These are phyloP conservation scores for Edolisoma coerulescens DNA, from an alignment of 2,113 vertebrate genomes.

Conservation along the genomic window DNA sequence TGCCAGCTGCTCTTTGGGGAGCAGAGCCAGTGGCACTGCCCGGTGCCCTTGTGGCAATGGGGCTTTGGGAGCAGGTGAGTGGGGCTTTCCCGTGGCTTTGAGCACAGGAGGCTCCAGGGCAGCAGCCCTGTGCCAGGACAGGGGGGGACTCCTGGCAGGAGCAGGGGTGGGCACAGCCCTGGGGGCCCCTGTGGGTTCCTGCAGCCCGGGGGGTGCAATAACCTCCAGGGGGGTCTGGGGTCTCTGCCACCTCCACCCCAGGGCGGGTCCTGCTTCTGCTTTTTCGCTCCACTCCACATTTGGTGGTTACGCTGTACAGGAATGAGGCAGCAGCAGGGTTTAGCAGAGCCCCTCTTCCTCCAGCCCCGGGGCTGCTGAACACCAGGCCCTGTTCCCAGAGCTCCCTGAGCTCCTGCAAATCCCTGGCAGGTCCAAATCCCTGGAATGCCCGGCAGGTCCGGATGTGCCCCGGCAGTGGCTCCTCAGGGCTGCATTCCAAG, in stretches of 20 bases:
- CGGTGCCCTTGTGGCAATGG: rapidly evolving
- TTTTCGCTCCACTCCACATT: rapidly evolving
- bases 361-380: background rate
- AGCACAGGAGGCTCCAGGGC: background rate
- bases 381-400: background rate
- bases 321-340: background rate
- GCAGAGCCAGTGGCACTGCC: background rate
- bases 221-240: background rate
- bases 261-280: background rate
- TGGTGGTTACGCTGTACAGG: background rate
- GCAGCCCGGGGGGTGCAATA: rapidly evolving
- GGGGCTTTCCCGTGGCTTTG: background rate
- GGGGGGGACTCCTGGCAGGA: background rate
- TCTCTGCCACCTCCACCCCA: background rate
- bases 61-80: background rate
- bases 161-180: background rate
- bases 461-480: background rate
- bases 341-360: background rate
- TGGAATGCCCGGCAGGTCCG: background rate
- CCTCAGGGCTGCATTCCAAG: background rate
- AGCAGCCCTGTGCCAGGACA: background rate
- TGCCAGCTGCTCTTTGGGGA: background rate
- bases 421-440: background rate
- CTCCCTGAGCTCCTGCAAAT: background rate
- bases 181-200: rapidly evolving